Base-by-base conservation (phyloP, 2,113 vertebrate genomes). In the Sialia sialis region DNA sequence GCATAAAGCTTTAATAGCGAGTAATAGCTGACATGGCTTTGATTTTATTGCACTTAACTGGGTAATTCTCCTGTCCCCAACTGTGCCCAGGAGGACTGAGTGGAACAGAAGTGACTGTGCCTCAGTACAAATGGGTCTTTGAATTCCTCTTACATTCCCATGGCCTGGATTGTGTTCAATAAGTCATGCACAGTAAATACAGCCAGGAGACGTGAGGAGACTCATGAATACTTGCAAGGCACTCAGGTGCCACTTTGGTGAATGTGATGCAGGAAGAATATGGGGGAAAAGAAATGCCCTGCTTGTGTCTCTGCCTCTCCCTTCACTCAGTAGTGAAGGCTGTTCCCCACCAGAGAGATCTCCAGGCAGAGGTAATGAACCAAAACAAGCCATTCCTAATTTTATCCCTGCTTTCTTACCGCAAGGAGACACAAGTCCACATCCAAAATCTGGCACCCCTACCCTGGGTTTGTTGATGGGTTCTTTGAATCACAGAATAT, bases 21-120 rank as follows among this genome's bases (percentile, higher is more conserved):
- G 74, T 80, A 95, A 96, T 89, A 85, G 88, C 87, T 92, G 90
- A 96, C 95, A 95, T 43, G 80, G 88, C n/a, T 95, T 95, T 95
- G 95, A 90, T 97, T 97, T 97, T 96, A 96, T 95, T 93, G 87
- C 90, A 84, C 70, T 95, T 92, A 92, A 96, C 92, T 87, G 91
- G 87, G 88, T 73, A 92, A 96, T 97, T 91, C 92, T 91, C 72
- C 25, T 72, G 75, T 80, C 56, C 82, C 80, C 78, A 94, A 81
- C 79, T 87, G 80, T 68, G 86, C 96, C 93, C 95, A 60, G 26
- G 95, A 92, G 96, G 79, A 54, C 79, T 73, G 79, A 95, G 76
- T 3, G 29, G 90, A 90, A 55, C 82, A 93, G 79, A 81, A 96
- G 83, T 58, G 85, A 30, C 92, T 89, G 67, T 58, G 77, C 74